Evolutionary conservation across 2,888 invertebrate species (phyloP), one percentile per base, ranked within the genome.

Genomic region (Tridacna gigas): DNA sequence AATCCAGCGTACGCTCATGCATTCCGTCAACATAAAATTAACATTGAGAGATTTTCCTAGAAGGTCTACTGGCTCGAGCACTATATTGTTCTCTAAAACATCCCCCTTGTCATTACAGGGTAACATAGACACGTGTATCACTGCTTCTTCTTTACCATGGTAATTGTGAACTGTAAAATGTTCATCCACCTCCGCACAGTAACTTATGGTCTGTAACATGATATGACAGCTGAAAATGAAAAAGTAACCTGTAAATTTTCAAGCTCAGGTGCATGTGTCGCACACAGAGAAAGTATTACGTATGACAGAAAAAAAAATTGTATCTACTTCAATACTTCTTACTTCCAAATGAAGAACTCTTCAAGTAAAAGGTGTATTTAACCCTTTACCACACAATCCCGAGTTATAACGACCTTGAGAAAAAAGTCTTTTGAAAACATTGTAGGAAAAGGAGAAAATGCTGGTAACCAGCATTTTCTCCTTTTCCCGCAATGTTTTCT

Each of bases 101-200:
- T 82, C 78, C 15, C 92, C 92, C 45, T 83, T 88, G 20, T 79
- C 69, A 71, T 91, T 86, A 77, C 92, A 91, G 0, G 92, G 92
- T 13, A 88, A 73, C 56, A 92, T 76, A 80, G 90, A 89, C 61
- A 91, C 89, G 26, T 90, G 90, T 15, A 91, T 85, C 26, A 90
- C 89, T 7, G 90, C 92, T 73, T 91, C 91, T 67, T 91, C 91
- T 74, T 89, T 88, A 0, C 93, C 92, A 56, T 90, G 92, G 78
- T 92, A 91, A 82, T 92, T 91, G 67, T 90, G 90, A 18, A 93
- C 73, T 1, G 91, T 89, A 61, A 93, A 89, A 79, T 91, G 90
- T 83, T 92, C 92, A 67, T 91, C 91, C 20, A 88, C 80, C 48
- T 92, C 92, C 61, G 91, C 88, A 73, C 87, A 88, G 84, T 92